Percentiles rank a stretch among this genome's conserved stretches.
Evolutionary conservation across 2,797 vertebrate genomes (phyloP).

Genomic region (Kryptopterus vitreolus): DNA sequence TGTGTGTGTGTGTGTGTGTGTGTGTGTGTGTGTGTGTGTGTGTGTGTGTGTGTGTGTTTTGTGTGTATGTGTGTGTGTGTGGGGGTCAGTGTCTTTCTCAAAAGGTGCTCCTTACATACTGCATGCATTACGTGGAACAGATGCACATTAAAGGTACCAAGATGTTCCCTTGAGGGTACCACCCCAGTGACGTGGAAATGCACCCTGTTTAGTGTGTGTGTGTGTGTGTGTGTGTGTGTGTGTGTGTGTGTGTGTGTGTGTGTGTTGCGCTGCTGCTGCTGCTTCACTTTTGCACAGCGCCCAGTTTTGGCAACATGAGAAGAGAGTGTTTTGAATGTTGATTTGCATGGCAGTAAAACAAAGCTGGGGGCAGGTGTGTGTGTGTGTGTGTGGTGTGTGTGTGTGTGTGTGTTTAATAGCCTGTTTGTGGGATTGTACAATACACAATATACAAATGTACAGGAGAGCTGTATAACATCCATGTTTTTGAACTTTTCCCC

Average conservation of each 20-base stretch:
- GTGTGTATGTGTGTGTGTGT: too few species aligned
- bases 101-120: neutral
- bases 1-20: neutral
- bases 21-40: too few species aligned
- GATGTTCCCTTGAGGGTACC: neutral
- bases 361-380: slow-evolving; percentile 34
- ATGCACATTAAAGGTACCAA: neutral
- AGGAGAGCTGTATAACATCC: neutral
- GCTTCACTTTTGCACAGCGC: slow-evolving; percentile 49
- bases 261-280: slow-evolving; percentile 46
- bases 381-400: slow-evolving; percentile 6
- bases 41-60: too few species aligned
- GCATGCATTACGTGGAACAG: neutral
- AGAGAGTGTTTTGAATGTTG: slow-evolving; percentile 69
- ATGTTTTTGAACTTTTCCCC: too few species aligned
- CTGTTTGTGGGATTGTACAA: neutral
- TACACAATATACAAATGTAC: neutral
- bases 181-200: neutral
- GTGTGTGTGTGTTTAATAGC: neutral
- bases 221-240: too few species aligned
- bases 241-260: neutral
- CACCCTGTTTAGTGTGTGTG: neutral
- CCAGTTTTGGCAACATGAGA: slow-evolving; percentile 36
- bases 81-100: neutral
- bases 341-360: slow-evolving; percentile 69